These are phyloP conservation scores for Crioceris asparagi DNA, from an alignment of 2,888 invertebrate genomes.

Conservation along the genomic window DNA sequence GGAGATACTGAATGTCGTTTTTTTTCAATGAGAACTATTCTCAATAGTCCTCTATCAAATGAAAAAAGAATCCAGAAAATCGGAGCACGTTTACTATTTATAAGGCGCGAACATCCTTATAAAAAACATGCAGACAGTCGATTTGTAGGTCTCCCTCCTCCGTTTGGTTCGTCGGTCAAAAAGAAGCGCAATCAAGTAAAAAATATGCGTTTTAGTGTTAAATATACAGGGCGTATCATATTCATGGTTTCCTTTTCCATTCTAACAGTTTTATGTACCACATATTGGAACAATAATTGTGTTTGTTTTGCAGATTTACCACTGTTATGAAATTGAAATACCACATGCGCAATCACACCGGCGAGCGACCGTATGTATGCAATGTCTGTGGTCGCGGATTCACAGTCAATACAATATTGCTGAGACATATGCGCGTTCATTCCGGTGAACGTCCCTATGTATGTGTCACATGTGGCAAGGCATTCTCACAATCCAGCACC, in stretches of 20 bases:
- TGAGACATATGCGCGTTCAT: conserved; percentile 39
- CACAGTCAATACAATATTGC: conserved; percentile 37
- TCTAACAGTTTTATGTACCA: neutral
- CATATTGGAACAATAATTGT: neutral
- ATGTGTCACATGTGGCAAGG: conserved; percentile 29
- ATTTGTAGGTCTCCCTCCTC: no score
- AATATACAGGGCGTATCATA: no score
- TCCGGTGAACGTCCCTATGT: conserved; percentile 39
- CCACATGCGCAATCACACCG: conserved; percentile 39
- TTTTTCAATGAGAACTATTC: no score
- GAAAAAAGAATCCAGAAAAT: no score
- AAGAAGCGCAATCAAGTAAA: no score
- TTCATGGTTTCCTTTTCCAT: neutral
- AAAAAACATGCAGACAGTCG: no score
- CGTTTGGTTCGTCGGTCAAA: no score
- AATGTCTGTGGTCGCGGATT: conserved; percentile 38
- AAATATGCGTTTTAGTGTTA: no score
- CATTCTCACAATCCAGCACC: conserved; percentile 39
- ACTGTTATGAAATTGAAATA: conserved; percentile 40
- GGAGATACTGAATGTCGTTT: no score
- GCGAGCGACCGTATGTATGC: conserved; percentile 39
- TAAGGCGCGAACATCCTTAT: no score
- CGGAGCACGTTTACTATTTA: no score
- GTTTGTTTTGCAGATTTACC: conserved; percentile 31
- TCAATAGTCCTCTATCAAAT: no score